Percentiles rank a stretch among this genome's conserved stretches.
phyloP scores from a whole-genome alignment of 2,797 vertebrate genomes.

The Manis pentadactyla region DNA sequence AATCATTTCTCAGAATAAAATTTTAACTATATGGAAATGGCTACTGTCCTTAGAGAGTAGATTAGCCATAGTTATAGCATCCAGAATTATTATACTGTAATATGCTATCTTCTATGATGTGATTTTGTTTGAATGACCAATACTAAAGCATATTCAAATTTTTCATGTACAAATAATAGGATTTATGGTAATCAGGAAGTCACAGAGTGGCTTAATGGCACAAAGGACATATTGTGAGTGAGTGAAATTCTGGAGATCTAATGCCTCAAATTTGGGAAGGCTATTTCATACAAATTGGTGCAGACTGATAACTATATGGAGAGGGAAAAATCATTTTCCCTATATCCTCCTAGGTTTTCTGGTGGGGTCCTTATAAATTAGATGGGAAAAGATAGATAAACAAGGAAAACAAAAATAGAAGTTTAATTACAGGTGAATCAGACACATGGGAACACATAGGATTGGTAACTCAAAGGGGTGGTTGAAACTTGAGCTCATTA shows the following conservation, averaged over 20 bases:
- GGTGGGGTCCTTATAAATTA: not conserved
- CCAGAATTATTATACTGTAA: not conserved
- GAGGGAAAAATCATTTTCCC: not conserved
- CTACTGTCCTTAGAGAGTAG: not conserved
- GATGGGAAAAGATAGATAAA: not conserved
- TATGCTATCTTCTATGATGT: not conserved
- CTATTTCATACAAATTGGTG: not conserved
- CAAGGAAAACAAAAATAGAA: not conserved
- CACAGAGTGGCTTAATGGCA: not conserved
- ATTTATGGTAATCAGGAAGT: not conserved
- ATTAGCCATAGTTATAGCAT: not conserved
- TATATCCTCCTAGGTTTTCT: not conserved
- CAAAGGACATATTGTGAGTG: not conserved
- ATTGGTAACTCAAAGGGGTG: not conserved
- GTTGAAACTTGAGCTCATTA: not conserved
- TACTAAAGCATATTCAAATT: not conserved
- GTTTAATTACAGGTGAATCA: not conserved
- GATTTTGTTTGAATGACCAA: not conserved
- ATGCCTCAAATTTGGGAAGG: not conserved
- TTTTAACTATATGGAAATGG: not conserved
- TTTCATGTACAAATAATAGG: not conserved
- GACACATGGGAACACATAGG: not conserved
- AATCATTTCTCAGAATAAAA: constrained; percentile 16
- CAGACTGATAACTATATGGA: not conserved
- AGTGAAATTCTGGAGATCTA: not conserved